Conservation (phyloP, 2,888 invertebrate species). For the Andrena camellia region DNA sequence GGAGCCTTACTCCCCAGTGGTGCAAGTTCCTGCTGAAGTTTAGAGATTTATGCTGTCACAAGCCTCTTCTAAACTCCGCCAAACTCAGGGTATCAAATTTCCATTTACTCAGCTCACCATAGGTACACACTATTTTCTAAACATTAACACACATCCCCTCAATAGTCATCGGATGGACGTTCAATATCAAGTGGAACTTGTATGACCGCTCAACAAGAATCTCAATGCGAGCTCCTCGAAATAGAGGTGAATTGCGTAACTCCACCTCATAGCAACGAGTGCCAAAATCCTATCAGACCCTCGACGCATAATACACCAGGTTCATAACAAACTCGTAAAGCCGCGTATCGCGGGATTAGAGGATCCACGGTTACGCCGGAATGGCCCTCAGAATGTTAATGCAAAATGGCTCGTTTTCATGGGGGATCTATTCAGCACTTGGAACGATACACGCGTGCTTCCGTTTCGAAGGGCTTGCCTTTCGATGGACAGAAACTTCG, state of each 20-base stretch:
- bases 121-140: background rate
- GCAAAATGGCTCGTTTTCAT: slow-evolving; percentile 40
- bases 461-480: slow-evolving; percentile 31
- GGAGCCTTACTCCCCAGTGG: too few species aligned
- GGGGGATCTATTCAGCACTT: slow-evolving; percentile 13
- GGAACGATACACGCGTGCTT: slow-evolving; percentile 39
- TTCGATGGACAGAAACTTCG: background rate
- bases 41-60: too few species aligned
- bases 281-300: slow-evolving; percentile 9
- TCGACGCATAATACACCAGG: slow-evolving; percentile 4
- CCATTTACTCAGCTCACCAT: background rate
- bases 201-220: background rate
- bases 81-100: background rate
- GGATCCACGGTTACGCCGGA: slow-evolving; percentile 2
- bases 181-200: background rate
- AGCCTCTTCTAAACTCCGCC: background rate
- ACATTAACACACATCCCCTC: background rate
- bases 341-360: slow-evolving; percentile 24
- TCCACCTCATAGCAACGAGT: background rate
- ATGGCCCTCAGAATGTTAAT: slow-evolving; percentile 36
- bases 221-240: background rate
- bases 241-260: background rate
- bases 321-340: slow-evolving; percentile 42
- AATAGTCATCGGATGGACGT: background rate
- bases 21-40: too few species aligned